A percentile compares a stretch with the other conserved stretches of the same genome.
These are phyloP conservation scores for Troglohyphantes excavatus DNA, from an alignment of 2,888 invertebrate genomes.

Conservation along the genomic window DNA sequence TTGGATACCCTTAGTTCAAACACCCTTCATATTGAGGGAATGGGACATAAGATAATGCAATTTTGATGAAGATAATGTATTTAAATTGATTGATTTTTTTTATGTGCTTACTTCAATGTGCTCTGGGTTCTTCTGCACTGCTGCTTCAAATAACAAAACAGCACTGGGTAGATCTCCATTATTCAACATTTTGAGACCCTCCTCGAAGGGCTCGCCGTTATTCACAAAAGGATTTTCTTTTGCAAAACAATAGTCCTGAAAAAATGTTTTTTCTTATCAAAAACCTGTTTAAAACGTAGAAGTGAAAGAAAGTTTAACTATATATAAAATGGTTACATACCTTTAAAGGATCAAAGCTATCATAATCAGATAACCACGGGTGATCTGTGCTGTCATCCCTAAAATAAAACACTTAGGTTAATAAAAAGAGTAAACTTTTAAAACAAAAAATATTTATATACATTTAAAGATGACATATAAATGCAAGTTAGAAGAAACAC, in stretches of 20 bases:
- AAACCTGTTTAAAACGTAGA: background rate
- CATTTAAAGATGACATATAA: no score
- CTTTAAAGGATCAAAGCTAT: conserved; percentile 86
- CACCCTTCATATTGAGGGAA: no score
- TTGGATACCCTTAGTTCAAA: no score
- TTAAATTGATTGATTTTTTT: background rate
- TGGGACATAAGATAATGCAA: no score
- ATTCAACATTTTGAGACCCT: conserved; percentile 91
- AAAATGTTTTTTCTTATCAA: background rate
- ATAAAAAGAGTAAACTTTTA: no score
- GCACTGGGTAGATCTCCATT: conserved; percentile 97
- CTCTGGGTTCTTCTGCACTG: conserved; percentile 90
- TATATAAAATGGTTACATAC: conserved; percentile 81
- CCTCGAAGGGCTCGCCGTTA: conserved; percentile 89
- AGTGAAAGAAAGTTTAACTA: background rate
- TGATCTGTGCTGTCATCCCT: conserved; percentile 83
- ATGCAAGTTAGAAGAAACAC: no score
- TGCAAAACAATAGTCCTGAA: conserved; percentile 89
- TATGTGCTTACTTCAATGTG: conserved; percentile 87
- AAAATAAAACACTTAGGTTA: background rate
- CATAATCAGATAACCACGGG: conserved; percentile 89
- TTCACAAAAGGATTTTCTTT: conserved; percentile 93
- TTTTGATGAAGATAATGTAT: background rate
- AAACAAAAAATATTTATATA: no score
- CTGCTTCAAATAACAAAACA: conserved; percentile 97